These are phyloP conservation scores for Telenomus remus DNA, from an alignment of 1,140 invertebrate species.

Conservation along the genomic window DNA sequence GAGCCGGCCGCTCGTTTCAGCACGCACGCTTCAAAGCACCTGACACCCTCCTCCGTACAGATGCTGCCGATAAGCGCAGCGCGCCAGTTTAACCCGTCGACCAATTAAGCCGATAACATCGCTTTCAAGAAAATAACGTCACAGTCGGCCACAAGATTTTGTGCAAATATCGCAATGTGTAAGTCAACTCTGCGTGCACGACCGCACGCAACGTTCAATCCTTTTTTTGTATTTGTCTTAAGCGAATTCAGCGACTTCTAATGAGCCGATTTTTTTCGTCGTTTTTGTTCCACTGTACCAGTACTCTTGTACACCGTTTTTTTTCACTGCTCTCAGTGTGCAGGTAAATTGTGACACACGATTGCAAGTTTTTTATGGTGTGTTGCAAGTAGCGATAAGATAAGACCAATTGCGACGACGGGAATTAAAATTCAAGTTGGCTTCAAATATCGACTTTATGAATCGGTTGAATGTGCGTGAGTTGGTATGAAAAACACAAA, in stretches of 20 bases:
- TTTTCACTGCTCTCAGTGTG: no score
- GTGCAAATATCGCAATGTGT: conserved; percentile 23
- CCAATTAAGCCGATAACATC: conserved; percentile 72
- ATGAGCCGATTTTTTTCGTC: neutral
- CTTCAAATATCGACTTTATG: no score
- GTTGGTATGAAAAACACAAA: no score
- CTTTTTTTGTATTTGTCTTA: neutral
- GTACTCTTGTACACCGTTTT: no score
- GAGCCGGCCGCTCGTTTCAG: conserved; percentile 53
- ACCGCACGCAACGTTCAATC: conserved; percentile 24
- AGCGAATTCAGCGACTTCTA: neutral
- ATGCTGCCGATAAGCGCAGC: conserved; percentile 66
- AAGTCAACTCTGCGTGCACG: conserved; percentile 29
- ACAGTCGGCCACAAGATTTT: conserved; percentile 40
- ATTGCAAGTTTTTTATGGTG: no score
- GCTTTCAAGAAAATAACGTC: conserved; percentile 69
- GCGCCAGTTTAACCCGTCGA: conserved; percentile 70
- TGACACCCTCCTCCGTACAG: conserved; percentile 60
- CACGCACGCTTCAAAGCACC: conserved; percentile 62
- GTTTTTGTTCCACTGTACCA: neutral
- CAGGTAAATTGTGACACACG: no score
- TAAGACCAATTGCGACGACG: no score
- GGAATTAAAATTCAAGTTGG: no score
- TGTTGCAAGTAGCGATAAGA: no score
- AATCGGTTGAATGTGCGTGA: no score